Conservation (phyloP, 2,888 invertebrate species). For the Drosophila infuscata region DNA sequence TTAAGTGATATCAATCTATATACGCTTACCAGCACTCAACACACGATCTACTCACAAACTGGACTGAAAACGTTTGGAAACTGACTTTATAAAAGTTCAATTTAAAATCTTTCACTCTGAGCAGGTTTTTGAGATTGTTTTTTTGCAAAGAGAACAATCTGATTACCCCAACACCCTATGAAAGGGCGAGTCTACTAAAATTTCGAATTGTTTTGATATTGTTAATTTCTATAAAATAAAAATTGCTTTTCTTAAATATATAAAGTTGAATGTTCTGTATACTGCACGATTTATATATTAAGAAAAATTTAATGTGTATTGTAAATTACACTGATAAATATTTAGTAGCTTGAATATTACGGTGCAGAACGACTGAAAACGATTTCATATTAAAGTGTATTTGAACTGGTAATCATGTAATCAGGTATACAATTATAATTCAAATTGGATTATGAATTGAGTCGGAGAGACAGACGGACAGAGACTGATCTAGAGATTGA, state of each 20-base stretch:
- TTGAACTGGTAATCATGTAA: not conserved
- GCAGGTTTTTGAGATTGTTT: not conserved
- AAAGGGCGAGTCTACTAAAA: not conserved
- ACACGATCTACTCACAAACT: constrained; percentile 22
- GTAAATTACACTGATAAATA: constrained; percentile 5
- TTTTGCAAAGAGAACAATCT: constrained; percentile 4
- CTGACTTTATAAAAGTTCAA: constrained; percentile 6
- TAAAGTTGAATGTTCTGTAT: not conserved
- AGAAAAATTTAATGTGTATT: too few species aligned
- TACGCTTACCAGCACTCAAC: constrained; percentile 7
- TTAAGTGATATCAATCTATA: not conserved
- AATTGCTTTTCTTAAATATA: not conserved
- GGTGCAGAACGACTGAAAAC: not conserved
- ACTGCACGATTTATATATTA: not conserved
- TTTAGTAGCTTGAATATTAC: not conserved
- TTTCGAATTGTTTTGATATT: not conserved
- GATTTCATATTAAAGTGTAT: not conserved
- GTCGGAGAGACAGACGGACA: not conserved
- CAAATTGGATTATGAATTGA: not conserved
- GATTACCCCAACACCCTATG: constrained; percentile 4
- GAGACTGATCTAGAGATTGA: not conserved
- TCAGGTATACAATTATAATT: not conserved
- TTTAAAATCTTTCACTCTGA: not conserved
- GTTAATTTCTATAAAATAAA: not conserved
- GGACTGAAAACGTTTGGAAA: not conserved